Evolutionary conservation across 2,797 vertebrate species (phyloP).

Genomic region (Octomys mimax): DNA sequence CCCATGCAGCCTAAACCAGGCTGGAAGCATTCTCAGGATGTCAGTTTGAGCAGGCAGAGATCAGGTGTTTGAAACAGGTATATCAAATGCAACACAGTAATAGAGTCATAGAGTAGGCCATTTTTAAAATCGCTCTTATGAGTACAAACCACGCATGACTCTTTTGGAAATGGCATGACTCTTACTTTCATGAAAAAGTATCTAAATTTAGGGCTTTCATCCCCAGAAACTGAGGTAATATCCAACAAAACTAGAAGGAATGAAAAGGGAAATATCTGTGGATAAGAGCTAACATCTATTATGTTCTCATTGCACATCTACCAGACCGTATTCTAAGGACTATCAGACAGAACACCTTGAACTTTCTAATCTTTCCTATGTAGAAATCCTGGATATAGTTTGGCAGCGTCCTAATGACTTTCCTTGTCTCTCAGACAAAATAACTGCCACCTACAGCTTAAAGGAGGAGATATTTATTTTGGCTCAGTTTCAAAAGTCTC

Average conservation of each 20-base stretch:
- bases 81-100: background rate
- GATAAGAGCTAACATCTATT: background rate
- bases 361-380: background rate
- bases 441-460: background rate
- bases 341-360: background rate
- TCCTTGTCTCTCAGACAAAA: background rate
- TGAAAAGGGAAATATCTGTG: background rate
- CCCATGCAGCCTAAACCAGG: background rate
- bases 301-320: background rate
- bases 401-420: background rate
- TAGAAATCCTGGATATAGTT: background rate
- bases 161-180: background rate
- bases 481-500: background rate
- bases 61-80: background rate
- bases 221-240: background rate
- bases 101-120: background rate
- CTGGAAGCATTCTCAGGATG: background rate
- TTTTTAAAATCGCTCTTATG: background rate
- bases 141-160: background rate
- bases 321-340: background rate
- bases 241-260: background rate
- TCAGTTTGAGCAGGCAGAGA: background rate
- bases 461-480: background rate
- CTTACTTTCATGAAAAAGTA: background rate
- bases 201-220: background rate